Percentiles rank a stretch among this genome's conserved stretches.
Evolutionary conservation across 37 sponge, comb jelly and placozoan genomes (phyloP).

Genomic region (Crambe crambe): DNA sequence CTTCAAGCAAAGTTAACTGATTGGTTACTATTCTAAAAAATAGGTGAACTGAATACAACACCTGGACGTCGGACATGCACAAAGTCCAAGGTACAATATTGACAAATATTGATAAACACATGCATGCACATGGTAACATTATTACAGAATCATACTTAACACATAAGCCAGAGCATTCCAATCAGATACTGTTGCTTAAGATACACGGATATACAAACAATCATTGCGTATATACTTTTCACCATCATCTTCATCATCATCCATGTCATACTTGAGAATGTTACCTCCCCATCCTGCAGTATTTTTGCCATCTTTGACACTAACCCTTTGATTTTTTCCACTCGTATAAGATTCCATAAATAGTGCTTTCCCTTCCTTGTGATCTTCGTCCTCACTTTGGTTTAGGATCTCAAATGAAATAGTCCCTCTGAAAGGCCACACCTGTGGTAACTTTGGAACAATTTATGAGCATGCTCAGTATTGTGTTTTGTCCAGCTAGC

Average conservation of each 20-base stretch:
- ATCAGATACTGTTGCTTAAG: neutral
- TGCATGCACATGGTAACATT: too few species aligned
- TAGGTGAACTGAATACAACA: too few species aligned
- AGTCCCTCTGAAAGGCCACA: constrained; percentile 18
- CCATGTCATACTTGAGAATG: neutral
- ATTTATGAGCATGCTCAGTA: too few species aligned
- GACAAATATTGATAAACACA: too few species aligned
- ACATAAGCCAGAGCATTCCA: constrained; percentile 1
- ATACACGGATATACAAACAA: neutral
- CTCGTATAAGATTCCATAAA: neutral
- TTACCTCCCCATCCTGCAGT: neutral
- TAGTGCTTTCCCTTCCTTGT: neutral
- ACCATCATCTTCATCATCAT: neutral
- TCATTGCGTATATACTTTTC: neutral
- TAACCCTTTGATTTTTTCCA: neutral
- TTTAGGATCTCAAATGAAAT: constrained; percentile 10
- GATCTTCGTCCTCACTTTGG: constrained; percentile 6
- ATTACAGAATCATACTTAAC: too few species aligned
- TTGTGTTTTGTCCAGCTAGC: too few species aligned
- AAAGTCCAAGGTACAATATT: too few species aligned
- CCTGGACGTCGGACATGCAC: too few species aligned
- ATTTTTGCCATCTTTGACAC: neutral
- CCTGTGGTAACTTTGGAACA: too few species aligned
- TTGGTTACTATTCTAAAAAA: too few species aligned
- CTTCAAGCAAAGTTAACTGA: too few species aligned